Evolutionary conservation across 1,140 invertebrate genomes (phyloP), one percentile per base, ranked within the genome.

Genomic region (Asobara japonica): DNA sequence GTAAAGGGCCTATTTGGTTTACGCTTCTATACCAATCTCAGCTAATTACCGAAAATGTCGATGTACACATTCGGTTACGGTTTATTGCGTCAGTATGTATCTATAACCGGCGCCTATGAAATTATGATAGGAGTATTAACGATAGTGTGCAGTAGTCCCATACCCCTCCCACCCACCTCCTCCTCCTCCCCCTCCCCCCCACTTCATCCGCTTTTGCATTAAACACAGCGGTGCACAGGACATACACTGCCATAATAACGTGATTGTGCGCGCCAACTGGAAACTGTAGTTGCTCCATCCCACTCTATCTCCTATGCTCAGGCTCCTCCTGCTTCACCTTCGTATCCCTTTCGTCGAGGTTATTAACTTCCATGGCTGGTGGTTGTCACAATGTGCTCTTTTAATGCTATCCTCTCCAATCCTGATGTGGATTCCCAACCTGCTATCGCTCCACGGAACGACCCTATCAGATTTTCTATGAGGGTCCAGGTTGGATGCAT

Each of bases 121-220:
- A 72, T 75, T 72, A 72, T 70, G 66, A 72, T 72, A 64, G 65
- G 64, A 30, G 66, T 69, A 75, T 75, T 72, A 72, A 67, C 74
- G 29, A 31, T 64, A 31, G 16, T 51, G 70, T 65, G n/a, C 45
- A 30, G 31, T 60, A 16, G 64, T 56, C 13, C 51, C 22, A 56
- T 56, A 20, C 20, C 22, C 64, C 22, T 64, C 20, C 6, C n/a
- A 31, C 61, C 30, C n/a, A n/a, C n/a, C n/a, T n/a, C n/a, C n/a
- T n/a, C 56, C 7, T 61, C 27, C 10, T 25, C 56, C 25, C 56
- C 10, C 56, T 18, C 7, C 18, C 11, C 20, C 18, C 25, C 20
- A 7, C 56, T 30, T n/a, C 33, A 6, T 27, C 36, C 31, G 33
- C 18, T 25, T 51, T 41, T 27, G 7, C 45, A 30, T 67, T 41